Base-by-base conservation (phyloP, 2,797 vertebrate genomes). In the Otus scops region DNA sequence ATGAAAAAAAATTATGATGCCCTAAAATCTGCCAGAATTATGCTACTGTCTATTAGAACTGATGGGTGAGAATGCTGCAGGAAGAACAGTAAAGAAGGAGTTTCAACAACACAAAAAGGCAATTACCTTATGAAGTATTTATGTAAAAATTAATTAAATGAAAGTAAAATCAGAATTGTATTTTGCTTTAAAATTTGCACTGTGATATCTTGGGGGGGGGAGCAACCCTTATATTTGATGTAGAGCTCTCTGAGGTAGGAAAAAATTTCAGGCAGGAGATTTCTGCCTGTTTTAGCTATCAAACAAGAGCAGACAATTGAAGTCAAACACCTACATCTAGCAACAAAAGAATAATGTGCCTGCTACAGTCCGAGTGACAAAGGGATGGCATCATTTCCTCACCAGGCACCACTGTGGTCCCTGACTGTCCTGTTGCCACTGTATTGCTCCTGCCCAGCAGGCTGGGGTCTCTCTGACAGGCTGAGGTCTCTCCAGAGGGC, bases 341-440 rank as follows among this genome's bases (percentile, higher is more conserved):
- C 28, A 80, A 45, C 21, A 23, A 26, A 28, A 70, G 34, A 59
- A 11, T 10, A 47, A 36, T 2, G 60, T 64, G 48, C 36, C 17
- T 68, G 22, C 27, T 71, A 2, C 0, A 7, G 51, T 45, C 39
- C 2, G 3, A 45, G 47, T 10, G 7, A 32, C 22, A 45, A 30
- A 47, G 5, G 30, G 13, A 34, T 45, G 39, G n/a, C 21, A 63
- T n/a, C 0, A 2, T 48, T 39, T 78, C 30, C 27, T 82, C 51
- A 19, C 11, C 3, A 6, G 60, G 51, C 53, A 15, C 26, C 32
- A 19, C 13, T 3, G 54, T 36, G 41, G 26, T 71, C 59, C 38
- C 48, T 1, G 6, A 12, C 18, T 32, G 28, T 23, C 61, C 85
- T 0, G 0, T 11, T 80, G 68, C 36, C 48, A 4, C 48, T 68